Evolutionary conservation across 2,888 invertebrate genomes (phyloP), one percentile per base, ranked within the genome.

Genomic region (Polia nebulosa): DNA sequence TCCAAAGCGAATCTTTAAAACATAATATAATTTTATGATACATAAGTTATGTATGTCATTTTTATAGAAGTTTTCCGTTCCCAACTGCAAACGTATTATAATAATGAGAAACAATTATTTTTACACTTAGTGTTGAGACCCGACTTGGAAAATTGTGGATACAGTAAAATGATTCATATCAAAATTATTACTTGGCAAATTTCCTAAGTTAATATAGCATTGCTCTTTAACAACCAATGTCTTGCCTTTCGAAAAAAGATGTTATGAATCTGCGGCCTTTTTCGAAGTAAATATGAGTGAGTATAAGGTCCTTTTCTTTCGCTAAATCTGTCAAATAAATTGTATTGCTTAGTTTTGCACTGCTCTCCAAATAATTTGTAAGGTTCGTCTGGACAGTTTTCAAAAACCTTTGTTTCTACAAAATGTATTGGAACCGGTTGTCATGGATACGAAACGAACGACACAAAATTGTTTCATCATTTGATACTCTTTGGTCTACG

Each of bases 21-120:
- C 29, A 41, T 52, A 25, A 20, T 41, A 39, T 58, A 32, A 60
- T 59, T n/a, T 34, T 68, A 77, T 77, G 52, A 55, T 77, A 72
- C 60, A 77, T 72, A 71, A 39, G 41, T 34, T 55, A 72, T 77
- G 60, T 77, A 71, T 34, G 36, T 11, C 55, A 27, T 36, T 76
- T 59, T 25, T 39, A n/a, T 70, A 65, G 22, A 36, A 51, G 17
- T 17, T 41, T 39, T 73, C 41, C 67, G 75, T 70, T 70, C 67
- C 67, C 51, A 52, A 51, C 1, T 32, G 20, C 9, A 8, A 32
- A 25, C 7, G n/a, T 44, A 41, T 71, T 25, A 25, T 15, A 51
- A 51, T 29, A 29, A 45, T 22, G 9, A 11, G 20, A n/a, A n/a
- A n/a, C 15, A 11, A 47, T 17, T 27, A 1, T 5, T 11, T 9